Conservation (phyloP, 2,888 invertebrate genomes). For the Synanthedon andrenaeformis region DNA sequence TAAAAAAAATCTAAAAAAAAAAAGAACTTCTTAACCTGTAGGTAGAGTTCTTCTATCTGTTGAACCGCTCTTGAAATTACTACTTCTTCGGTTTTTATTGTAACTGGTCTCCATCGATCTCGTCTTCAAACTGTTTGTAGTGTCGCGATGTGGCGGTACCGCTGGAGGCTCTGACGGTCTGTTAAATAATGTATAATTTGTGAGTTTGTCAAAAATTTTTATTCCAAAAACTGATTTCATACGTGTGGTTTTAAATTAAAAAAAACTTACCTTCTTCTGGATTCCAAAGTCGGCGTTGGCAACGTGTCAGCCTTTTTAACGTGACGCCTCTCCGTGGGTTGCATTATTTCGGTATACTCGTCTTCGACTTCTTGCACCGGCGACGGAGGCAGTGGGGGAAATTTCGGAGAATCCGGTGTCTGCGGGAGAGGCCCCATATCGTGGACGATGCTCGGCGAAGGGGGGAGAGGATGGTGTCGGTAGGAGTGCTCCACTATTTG, state of each 20-base stretch:
- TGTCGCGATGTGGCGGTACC: constrained; percentile 79
- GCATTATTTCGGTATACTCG: constrained; percentile 77
- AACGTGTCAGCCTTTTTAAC: constrained; percentile 67
- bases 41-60: constrained; percentile 80
- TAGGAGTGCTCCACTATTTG: constrained; percentile 75
- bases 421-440: constrained; percentile 62
- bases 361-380: constrained; percentile 85
- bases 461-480: constrained; percentile 52
- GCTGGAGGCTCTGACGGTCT: constrained; percentile 74
- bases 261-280: constrained; percentile 48
- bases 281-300: constrained; percentile 62
- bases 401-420: constrained; percentile 66
- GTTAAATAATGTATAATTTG: constrained; percentile 1
- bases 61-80: constrained; percentile 69
- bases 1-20: too few relatives aligned
- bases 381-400: constrained; percentile 86
- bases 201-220: background rate
- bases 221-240: too few relatives aligned
- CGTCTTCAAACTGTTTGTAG: constrained; percentile 81
- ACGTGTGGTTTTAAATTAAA: too few relatives aligned
- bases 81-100: constrained; percentile 70
- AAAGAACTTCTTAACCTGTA: constrained; percentile 56
- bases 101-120: constrained; percentile 88
- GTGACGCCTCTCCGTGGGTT: constrained; percentile 60
- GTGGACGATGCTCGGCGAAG: constrained; percentile 48